Conservation (phyloP, 1,140 invertebrate genomes). For the Akabosia matsudoensis region DNA sequence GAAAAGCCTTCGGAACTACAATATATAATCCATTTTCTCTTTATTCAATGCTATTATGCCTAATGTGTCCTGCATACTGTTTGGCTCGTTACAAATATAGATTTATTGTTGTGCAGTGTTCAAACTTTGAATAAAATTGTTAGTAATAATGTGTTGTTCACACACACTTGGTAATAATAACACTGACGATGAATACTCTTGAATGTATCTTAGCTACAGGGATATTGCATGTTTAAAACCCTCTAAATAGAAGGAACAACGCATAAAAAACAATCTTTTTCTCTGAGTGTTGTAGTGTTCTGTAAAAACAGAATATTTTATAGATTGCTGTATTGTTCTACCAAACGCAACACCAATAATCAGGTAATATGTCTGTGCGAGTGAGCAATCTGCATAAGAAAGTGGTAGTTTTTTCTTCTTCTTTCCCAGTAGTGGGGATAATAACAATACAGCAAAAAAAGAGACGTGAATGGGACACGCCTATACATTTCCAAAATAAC, state of each 20-base stretch:
- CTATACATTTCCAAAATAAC: conserved; percentile 21
- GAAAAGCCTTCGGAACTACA: no score
- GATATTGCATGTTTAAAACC: no score
- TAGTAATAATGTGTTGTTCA: conserved; percentile 11
- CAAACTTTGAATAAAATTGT: not conserved
- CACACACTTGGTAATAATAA: not conserved
- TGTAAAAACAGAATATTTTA: not conserved
- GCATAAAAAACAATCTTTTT: not conserved
- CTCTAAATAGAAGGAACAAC: not conserved
- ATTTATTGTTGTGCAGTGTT: not conserved
- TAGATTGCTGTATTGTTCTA: not conserved
- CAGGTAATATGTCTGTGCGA: not conserved
- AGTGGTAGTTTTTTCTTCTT: not conserved
- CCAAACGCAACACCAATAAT: no score
- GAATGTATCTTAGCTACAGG: not conserved
- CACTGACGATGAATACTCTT: not conserved
- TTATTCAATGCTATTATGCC: not conserved
- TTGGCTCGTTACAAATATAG: not conserved
- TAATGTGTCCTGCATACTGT: not conserved
- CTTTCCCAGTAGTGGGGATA: not conserved
- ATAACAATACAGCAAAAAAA: not conserved
- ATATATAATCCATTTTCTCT: no score
- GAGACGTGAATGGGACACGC: conserved; percentile 28
- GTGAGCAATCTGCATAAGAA: conserved; percentile 23
- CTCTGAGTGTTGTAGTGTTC: not conserved